Evolutionary conservation across 2,113 vertebrate genomes (phyloP).

Genomic region (Platichthys flesus): DNA sequence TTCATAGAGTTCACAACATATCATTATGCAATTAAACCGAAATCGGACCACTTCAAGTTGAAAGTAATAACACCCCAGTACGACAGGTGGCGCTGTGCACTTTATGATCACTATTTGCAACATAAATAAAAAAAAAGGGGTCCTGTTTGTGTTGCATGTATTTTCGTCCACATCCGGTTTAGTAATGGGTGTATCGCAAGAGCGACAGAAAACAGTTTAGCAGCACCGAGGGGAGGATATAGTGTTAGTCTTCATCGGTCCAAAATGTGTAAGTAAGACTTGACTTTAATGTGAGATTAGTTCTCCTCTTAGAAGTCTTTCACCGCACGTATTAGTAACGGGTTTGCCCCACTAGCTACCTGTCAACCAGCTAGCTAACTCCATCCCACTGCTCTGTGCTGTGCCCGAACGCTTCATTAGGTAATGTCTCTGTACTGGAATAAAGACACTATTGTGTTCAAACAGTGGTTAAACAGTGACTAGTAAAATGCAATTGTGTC

Average conservation of each 20-base stretch:
- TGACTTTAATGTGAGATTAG: accelerated
- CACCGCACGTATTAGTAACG: not conserved
- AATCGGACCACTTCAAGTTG: not conserved
- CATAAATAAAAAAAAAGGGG: not conserved
- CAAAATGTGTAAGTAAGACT: slow-evolving; percentile 37
- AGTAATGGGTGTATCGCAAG: not conserved
- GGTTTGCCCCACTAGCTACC: not conserved
- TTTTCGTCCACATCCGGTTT: slow-evolving; percentile 2
- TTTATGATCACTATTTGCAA: not conserved
- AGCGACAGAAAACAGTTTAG: not conserved
- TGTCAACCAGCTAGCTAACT: not conserved
- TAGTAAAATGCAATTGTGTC: too few relatives aligned
- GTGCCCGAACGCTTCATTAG: not conserved
- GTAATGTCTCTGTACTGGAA: too few relatives aligned
- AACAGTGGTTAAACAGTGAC: too few relatives aligned
- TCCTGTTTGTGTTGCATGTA: slow-evolving; percentile 9
- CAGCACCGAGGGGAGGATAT: not conserved
- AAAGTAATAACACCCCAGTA: not conserved
- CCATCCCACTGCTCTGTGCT: not conserved
- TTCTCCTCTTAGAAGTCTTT: not conserved
- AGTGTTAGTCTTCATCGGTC: not conserved
- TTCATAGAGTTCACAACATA: too few relatives aligned
- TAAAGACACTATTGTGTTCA: too few relatives aligned
- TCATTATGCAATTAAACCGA: too few relatives aligned
- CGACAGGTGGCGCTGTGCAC: not conserved